A percentile compares a stretch with the other conserved stretches of the same genome.
phyloP scores from a whole-genome alignment of 2,113 vertebrate genomes.

The Anser brachyrhynchus region DNA sequence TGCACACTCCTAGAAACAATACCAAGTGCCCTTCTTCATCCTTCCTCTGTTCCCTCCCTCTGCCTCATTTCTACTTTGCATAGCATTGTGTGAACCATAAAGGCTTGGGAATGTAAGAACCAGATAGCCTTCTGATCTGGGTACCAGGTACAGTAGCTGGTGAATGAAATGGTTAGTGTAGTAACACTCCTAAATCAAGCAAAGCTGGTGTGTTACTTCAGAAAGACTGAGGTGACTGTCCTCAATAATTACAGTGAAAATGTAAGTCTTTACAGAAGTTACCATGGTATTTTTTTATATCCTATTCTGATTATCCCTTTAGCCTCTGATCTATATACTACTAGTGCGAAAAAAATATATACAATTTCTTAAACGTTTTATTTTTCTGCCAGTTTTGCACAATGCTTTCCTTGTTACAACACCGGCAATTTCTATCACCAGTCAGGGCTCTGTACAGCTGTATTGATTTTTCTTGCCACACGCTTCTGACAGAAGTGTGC shows the following conservation, averaged over 20 bases:
- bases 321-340: not conserved
- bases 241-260: not conserved
- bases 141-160: not conserved
- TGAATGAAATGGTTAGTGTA: not conserved
- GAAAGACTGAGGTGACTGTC: not conserved
- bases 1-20: not conserved
- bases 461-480: not conserved
- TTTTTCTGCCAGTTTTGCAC: not conserved
- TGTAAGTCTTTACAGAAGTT: not conserved
- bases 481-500: not conserved
- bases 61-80: not conserved
- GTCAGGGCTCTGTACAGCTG: not conserved
- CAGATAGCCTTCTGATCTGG: not conserved
- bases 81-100: not conserved
- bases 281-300: not conserved
- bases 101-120: not conserved
- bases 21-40: not conserved
- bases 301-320: not conserved
- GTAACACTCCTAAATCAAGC: not conserved
- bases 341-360: not conserved
- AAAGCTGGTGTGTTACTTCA: not conserved
- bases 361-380: not conserved
- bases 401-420: not conserved
- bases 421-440: not conserved
- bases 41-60: not conserved